Conservation (phyloP, 2,797 vertebrate species). For the Neosilurus hyrtlii region DNA sequence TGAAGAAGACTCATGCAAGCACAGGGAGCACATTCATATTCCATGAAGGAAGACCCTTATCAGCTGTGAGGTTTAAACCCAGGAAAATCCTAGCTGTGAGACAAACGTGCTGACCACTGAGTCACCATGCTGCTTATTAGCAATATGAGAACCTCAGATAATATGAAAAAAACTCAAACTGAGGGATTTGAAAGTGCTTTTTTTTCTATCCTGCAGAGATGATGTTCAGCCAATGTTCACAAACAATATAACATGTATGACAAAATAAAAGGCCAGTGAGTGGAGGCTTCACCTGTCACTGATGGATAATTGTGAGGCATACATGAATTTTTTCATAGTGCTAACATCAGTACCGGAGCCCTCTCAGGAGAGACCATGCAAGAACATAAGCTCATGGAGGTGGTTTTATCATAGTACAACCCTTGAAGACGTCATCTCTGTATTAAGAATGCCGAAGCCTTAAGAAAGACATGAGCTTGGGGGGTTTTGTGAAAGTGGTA, state of each 20-base stretch:
- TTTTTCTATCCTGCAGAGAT: not conserved
- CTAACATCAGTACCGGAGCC: not conserved
- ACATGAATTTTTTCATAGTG: not conserved
- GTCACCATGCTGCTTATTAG: not conserved
- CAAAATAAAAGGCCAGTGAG: no score
- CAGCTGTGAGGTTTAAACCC: no score
- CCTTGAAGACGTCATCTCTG: not conserved
- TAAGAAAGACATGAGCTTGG: not conserved
- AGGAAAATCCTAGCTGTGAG: no score
- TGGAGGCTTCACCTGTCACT: not conserved
- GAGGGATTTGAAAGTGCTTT: not conserved
- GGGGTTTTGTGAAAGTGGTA: not conserved
- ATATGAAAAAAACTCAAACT: not conserved
- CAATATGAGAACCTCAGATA: not conserved
- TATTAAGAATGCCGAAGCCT: no score
- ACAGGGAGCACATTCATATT: no score
- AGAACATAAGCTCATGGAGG: not conserved
- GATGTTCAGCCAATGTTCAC: not conserved
- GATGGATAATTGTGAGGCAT: not conserved
- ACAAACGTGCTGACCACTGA: no score
- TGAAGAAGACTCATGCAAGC: no score
- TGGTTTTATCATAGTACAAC: not conserved
- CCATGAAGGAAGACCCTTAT: no score
- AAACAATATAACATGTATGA: not conserved
- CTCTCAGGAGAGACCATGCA: not conserved